These are phyloP conservation scores for Subanguina moxae DNA, from an alignment of 1,140 invertebrate species.

Conservation along the genomic window DNA sequence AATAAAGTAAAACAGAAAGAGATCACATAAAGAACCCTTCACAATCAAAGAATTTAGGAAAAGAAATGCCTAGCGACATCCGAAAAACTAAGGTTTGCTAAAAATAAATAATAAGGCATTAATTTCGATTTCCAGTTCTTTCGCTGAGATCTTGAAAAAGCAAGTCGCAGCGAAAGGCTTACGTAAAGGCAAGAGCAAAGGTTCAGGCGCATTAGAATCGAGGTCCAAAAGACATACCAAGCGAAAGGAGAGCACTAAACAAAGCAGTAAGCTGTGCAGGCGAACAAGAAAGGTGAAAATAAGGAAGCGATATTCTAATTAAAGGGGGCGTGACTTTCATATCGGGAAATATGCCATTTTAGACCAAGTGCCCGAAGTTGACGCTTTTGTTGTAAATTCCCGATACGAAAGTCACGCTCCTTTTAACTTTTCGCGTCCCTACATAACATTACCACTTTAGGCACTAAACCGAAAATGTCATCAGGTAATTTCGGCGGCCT, in stretches of 20 bases:
- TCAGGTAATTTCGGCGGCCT: not conserved
- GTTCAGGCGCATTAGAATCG: not conserved
- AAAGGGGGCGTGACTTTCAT: no score
- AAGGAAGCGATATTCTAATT: no score
- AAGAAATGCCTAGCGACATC: slow-evolving; percentile 8
- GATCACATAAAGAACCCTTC: not conserved
- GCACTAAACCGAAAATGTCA: slow-evolving; percentile 6
- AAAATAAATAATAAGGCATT: no score
- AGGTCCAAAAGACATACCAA: slow-evolving; percentile 6
- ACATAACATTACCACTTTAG: not conserved
- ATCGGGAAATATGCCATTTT: no score
- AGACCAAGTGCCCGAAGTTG: no score
- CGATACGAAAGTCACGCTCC: no score
- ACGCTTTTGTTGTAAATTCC: no score
- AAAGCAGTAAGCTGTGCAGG: slow-evolving; percentile 1
- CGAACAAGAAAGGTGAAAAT: not conserved
- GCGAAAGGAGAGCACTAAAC: slow-evolving; percentile 8
- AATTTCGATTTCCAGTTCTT: not conserved
- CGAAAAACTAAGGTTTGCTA: not conserved
- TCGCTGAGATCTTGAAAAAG: not conserved
- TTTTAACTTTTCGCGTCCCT: no score
- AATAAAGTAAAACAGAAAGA: not conserved
- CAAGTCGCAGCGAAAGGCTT: not conserved
- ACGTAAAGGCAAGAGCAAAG: not conserved
- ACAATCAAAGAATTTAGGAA: not conserved